These are phyloP conservation scores for Adela reaumurella DNA, from an alignment of 2,888 invertebrate species.

Conservation along the genomic window DNA sequence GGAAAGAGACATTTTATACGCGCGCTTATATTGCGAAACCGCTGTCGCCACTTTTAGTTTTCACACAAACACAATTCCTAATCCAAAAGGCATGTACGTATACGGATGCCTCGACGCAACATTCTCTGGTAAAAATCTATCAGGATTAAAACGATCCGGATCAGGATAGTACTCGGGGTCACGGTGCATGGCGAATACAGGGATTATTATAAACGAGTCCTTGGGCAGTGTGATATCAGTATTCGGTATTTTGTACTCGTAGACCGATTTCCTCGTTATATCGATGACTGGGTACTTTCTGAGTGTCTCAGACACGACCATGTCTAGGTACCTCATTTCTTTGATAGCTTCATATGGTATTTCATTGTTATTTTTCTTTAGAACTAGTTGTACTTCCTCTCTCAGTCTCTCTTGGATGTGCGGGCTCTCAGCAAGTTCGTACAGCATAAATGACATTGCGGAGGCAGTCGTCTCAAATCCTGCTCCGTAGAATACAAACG, in stretches of 20 bases:
- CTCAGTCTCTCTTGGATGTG: slow-evolving; percentile 7
- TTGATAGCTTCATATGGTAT: slow-evolving; percentile 18
- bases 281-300: slow-evolving; percentile 40
- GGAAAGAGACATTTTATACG: too few species aligned
- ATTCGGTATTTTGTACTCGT: slow-evolving; percentile 28
- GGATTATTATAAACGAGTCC: slow-evolving; percentile 23
- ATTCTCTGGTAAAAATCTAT: slow-evolving; percentile 31
- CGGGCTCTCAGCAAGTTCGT: slow-evolving; percentile 6
- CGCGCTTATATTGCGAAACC: too few species aligned
- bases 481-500: slow-evolving; percentile 7
- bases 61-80: too few species aligned
- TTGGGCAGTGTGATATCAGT: slow-evolving; percentile 26
- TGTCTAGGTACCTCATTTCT: slow-evolving; percentile 21
- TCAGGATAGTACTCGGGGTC: slow-evolving; percentile 34
- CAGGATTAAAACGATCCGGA: slow-evolving; percentile 41
- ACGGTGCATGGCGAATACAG: slow-evolving; percentile 30
- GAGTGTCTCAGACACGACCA: slow-evolving; percentile 27
- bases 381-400: slow-evolving; percentile 5
- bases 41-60: too few species aligned
- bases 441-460: slow-evolving; percentile 7
- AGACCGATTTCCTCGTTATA: slow-evolving; percentile 22
- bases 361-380: slow-evolving; percentile 13
- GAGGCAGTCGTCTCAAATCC: slow-evolving; percentile 9
- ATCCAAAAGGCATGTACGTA: too few species aligned
- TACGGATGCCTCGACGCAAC: slow-evolving; percentile 21